Percentiles rank a stretch among this genome's conserved stretches.
Evolutionary conservation across 2,888 invertebrate species (phyloP).

Genomic region (Lasioglossum morio): DNA sequence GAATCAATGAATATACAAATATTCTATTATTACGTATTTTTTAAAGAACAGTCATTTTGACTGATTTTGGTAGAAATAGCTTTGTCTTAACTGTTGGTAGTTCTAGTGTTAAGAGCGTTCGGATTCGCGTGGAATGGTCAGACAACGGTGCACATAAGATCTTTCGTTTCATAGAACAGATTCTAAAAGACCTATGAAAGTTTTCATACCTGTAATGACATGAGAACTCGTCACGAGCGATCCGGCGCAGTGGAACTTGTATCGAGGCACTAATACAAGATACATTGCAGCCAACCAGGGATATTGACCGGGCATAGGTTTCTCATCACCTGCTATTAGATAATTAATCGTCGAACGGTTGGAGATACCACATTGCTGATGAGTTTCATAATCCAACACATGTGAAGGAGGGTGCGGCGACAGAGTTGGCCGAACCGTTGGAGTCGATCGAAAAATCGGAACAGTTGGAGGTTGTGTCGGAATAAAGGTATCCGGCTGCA

Average conservation of each 20-base stretch:
- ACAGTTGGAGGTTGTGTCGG: background rate
- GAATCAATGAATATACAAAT: no score
- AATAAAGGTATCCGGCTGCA: no score
- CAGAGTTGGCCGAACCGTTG: background rate
- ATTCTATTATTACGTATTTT: no score
- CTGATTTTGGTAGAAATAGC: no score
- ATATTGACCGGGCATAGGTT: conserved; percentile 85
- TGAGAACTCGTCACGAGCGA: conserved; percentile 80
- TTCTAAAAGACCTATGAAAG: background rate
- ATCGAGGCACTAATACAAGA: conserved; percentile 85
- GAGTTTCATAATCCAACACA: background rate
- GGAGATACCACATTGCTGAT: conserved; percentile 64
- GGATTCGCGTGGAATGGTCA: no score
- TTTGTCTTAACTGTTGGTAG: no score
- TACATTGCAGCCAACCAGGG: conserved; percentile 89
- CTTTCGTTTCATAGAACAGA: no score
- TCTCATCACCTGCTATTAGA: conserved; percentile 79
- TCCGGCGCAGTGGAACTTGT: conserved; percentile 83
- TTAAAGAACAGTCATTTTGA: no score
- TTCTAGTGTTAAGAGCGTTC: no score
- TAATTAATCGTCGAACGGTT: conserved; percentile 61
- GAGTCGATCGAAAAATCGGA: background rate
- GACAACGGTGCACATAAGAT: no score
- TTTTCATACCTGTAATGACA: conserved; percentile 80
- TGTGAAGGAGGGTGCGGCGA: background rate